Percentiles rank a stretch among this genome's conserved stretches.
Conservation (phyloP, 2,797 vertebrate genomes). For the Semotilus atromaculatus region DNA sequence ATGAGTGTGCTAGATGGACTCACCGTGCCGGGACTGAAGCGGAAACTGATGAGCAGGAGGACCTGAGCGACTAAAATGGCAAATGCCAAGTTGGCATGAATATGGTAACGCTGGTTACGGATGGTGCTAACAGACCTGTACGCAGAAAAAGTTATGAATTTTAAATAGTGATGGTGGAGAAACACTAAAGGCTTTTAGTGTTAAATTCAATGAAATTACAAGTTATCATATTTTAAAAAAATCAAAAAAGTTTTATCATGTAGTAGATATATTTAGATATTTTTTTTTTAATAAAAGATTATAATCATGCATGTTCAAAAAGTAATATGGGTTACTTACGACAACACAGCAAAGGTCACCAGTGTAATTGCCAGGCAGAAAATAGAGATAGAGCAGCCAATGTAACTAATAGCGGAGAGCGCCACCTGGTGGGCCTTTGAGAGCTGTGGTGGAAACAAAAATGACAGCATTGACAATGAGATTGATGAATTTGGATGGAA, state of each 20-base stretch:
- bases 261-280: no score
- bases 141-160: conserved; percentile 10
- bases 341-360: conserved; percentile 92
- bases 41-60: conserved; percentile 90
- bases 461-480: conserved; percentile 31
- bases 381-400: conserved; percentile 94
- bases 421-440: conserved; percentile 88
- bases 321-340: conserved; percentile 84
- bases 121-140: conserved; percentile 95
- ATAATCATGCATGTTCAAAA: background rate
- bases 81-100: conserved; percentile 94
- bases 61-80: conserved; percentile 93
- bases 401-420: conserved; percentile 93
- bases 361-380: conserved; percentile 91
- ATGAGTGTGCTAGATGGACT: conserved; percentile 54
- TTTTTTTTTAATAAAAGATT: no score
- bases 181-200: background rate
- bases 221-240: background rate
- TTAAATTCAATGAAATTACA: background rate
- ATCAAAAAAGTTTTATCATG: background rate
- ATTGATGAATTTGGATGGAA: background rate
- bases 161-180: background rate
- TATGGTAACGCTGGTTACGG: conserved; percentile 95
- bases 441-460: conserved; percentile 77
- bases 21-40: conserved; percentile 86